Evolutionary conservation across 2,113 vertebrate species (phyloP).

Genomic region (Pogonocichla stellata): DNA sequence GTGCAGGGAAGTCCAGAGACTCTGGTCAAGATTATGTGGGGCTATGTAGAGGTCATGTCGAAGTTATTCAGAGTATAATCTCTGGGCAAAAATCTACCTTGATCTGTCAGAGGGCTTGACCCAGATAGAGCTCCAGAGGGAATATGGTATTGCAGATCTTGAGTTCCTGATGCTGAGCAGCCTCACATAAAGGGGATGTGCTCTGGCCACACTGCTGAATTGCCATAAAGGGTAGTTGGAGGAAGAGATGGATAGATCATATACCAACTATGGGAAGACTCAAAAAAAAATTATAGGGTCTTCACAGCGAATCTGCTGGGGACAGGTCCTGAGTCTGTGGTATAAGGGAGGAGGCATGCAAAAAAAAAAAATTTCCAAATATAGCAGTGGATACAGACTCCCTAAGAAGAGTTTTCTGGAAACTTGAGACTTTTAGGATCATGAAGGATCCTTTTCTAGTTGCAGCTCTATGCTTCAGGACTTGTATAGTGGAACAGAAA

Average conservation of each 20-base stretch:
- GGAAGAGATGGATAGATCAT: background rate
- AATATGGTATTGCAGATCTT: background rate
- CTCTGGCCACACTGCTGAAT: background rate
- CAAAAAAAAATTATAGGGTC: background rate
- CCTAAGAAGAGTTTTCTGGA: background rate
- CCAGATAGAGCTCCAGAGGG: background rate
- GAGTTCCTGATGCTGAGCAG: background rate
- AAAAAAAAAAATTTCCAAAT: background rate
- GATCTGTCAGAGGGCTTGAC: background rate
- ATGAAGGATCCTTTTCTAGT: background rate
- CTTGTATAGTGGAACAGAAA: background rate
- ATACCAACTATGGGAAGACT: background rate
- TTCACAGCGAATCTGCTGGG: background rate
- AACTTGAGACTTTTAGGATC: background rate
- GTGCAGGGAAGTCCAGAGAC: background rate
- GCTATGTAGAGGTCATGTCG: background rate
- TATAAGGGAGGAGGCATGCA: background rate
- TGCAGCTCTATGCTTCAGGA: background rate
- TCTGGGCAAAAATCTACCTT: background rate
- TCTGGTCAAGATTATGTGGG: background rate
- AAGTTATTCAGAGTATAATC: background rate
- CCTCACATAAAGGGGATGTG: rapidly evolving
- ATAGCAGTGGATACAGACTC: background rate
- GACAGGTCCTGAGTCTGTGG: background rate
- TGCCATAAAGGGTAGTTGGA: background rate